Percentiles rank a stretch among this genome's conserved stretches.
Evolutionary conservation across 2,888 invertebrate species (phyloP).

Genomic region (Drosophila affinis): DNA sequence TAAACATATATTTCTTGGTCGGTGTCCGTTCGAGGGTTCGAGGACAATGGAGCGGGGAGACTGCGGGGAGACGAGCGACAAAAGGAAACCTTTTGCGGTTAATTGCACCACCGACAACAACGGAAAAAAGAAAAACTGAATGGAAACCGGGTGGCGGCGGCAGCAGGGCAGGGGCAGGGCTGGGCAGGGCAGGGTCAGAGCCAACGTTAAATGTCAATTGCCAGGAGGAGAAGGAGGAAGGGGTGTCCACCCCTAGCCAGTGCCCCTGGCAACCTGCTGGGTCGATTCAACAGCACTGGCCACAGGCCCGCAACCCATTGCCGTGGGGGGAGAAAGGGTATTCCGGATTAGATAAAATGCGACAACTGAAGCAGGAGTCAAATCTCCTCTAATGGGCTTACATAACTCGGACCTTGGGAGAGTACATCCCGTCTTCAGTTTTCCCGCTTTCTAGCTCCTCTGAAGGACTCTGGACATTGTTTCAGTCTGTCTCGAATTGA

Average conservation of each 20-base stretch:
- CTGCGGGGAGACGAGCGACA: conserved; percentile 59
- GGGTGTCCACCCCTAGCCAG: conserved; percentile 18
- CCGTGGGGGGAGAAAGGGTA: not conserved
- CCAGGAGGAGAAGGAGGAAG: conserved; percentile 3
- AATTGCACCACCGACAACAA: conserved; percentile 63
- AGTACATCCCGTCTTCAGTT: not conserved
- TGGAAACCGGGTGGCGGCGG: conserved; percentile 13
- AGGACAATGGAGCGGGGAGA: conserved; percentile 17
- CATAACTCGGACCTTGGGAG: not conserved
- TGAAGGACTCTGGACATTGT: not conserved
- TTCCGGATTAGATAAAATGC: conserved; percentile 21
- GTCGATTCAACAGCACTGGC: conserved; percentile 27
- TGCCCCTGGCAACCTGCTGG: conserved; percentile 52
- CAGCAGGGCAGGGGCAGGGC: too few species aligned
- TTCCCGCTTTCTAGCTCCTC: too few species aligned
- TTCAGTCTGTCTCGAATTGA: not conserved
- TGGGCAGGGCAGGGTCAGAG: conserved; percentile 50
- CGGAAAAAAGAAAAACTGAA: conserved; percentile 1
- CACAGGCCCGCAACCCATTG: conserved; percentile 26
- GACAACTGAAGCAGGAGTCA: too few species aligned
- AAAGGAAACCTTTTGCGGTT: conserved; percentile 76
- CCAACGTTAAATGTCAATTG: conserved; percentile 75
- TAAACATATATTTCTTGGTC: conserved; percentile 29
- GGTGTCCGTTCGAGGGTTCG: conserved; percentile 37
- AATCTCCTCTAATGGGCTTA: not conserved